Base-by-base conservation (phyloP, 2,888 invertebrate species). In the Drosophila bunnanda region DNA sequence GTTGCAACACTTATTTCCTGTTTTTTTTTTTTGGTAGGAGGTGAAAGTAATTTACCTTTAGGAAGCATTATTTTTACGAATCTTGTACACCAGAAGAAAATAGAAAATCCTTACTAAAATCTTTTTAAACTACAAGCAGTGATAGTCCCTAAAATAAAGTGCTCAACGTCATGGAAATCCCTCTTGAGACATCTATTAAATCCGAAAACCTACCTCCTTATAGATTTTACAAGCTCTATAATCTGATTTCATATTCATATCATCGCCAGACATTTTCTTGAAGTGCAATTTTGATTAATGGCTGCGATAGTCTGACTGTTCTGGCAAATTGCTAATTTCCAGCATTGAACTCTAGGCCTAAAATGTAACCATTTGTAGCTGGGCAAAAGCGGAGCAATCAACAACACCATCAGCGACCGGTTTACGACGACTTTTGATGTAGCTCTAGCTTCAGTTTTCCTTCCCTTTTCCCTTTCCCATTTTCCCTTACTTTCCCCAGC, bases 371-470 rank as follows among this genome's bases (percentile, higher is more conserved):
- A 85, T 85, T 86, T 86, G 85, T 71, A 75, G 77, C 77, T 76
- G 62, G 74, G 66, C 74, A 78, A 85, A 87, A 77, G 84, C 78
- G 72, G 48, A 62, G 75, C 86, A 87, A 87, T 87, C 86, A 88
- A 78, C 88, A 70, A 87, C 88, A 80, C 89, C 89, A 87, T 87
- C 89, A 89, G 80, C 71, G 77, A 57, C 82, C 76, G 79, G 72
- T 76, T 82, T 80, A 82, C 79, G 86, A 80, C 77, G 86, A 88
- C 88, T 82, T 89, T 79, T 89, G 85, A 88, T 89, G 80, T 76
- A 53, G 59, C 39, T 71, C 57, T 70, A 68, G 60, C 46, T 57
- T 30, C 75, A 70, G 71, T 22, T 59, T 53, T 12, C 28, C 56
- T 17, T 44, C 41, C 28, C 22, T 32, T 20, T 39, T 28, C 39